phyloP scores from a whole-genome alignment of 2,113 vertebrate genomes.

The Camelus dromedarius region DNA sequence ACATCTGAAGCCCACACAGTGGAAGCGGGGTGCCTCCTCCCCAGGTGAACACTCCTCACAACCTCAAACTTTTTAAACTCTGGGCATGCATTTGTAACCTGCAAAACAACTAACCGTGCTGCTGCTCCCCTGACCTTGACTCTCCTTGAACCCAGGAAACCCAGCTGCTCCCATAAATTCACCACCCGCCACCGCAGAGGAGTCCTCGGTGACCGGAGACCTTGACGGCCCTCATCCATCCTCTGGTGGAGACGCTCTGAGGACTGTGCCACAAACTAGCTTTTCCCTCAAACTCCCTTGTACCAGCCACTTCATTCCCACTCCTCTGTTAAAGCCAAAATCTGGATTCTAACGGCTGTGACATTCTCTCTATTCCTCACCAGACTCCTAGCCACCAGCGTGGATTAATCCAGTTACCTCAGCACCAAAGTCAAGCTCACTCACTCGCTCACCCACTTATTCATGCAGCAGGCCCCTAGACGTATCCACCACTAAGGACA shows the following conservation, averaged over 20 bases:
- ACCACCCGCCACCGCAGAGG: not conserved
- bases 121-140: not conserved
- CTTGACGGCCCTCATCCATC: not conserved
- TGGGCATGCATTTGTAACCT: conserved; percentile 30
- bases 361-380: not conserved
- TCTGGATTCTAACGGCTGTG: not conserved
- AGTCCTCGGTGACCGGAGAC: not conserved
- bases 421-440: not conserved
- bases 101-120: not conserved
- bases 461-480: not conserved
- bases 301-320: not conserved
- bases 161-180: not conserved
- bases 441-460: not conserved
- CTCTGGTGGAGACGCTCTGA: not conserved
- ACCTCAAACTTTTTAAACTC: not conserved
- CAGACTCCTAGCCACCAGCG: not conserved
- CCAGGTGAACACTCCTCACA: not conserved
- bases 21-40: not conserved
- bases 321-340: not conserved
- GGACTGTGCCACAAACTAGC: not conserved
- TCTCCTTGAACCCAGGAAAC: not conserved
- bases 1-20: not conserved
- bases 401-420: not conserved
- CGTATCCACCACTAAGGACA: not conserved
- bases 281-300: not conserved